phyloP scores from a whole-genome alignment of 2,888 invertebrate species.

The Serrognathus titanus region DNA sequence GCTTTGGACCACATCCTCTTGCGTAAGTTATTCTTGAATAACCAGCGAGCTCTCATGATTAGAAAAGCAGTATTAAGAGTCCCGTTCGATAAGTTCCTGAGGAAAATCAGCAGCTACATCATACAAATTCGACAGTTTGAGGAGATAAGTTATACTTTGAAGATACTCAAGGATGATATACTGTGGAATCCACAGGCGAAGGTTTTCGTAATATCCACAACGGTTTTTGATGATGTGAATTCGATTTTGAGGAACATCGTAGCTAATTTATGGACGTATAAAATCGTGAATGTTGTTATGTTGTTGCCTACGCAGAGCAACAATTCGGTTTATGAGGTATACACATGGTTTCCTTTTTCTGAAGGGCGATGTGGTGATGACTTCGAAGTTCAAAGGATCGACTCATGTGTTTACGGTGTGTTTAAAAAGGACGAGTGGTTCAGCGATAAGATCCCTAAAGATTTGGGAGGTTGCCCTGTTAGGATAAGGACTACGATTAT shows the following conservation, averaged over 20 bases:
- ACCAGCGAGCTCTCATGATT: slow-evolving; percentile 23
- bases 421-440: slow-evolving; percentile 26
- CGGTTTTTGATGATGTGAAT: slow-evolving; percentile 20
- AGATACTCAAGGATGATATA: slow-evolving; percentile 13
- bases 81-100: slow-evolving; percentile 2
- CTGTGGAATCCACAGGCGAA: slow-evolving; percentile 30
- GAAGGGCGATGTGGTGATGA: slow-evolving; percentile 30
- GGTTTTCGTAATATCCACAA: slow-evolving; percentile 30
- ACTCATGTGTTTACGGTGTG: slow-evolving; percentile 27
- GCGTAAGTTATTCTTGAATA: slow-evolving; percentile 18
- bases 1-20: slow-evolving; percentile 24
- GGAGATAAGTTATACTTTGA: slow-evolving; percentile 21
- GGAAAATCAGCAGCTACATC: slow-evolving; percentile 23
- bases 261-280: slow-evolving; percentile 21
- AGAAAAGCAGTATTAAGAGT: slow-evolving; percentile 15
- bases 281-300: slow-evolving; percentile 32
- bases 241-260: slow-evolving; percentile 25
- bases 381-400: slow-evolving; percentile 24
- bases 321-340: slow-evolving; percentile 27
- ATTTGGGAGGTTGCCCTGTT: slow-evolving; percentile 37
- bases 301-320: slow-evolving; percentile 25
- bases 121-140: slow-evolving; percentile 21
- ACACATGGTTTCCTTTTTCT: slow-evolving; percentile 35
- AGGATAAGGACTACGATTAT: slow-evolving; percentile 36
- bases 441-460: slow-evolving; percentile 34